Base-by-base conservation (phyloP, 30 jellyfish, hydroid and myxozoan species). In the Kudoa iwatai region DNA sequence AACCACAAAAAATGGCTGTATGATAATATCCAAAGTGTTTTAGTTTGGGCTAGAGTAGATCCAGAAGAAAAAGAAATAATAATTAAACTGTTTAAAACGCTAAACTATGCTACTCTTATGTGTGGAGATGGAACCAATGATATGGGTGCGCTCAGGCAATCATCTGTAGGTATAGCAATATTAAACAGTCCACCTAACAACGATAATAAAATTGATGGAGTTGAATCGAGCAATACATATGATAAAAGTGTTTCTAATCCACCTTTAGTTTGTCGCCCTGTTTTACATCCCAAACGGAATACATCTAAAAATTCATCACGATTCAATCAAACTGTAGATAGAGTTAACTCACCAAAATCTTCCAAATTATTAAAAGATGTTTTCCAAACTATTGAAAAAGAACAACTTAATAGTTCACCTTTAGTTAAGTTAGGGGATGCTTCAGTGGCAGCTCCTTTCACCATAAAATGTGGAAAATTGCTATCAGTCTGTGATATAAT, bases 111-210 rank as follows among this genome's bases (percentile, higher is more conserved):
- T 1, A 65, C 65, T 17, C 38, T 79, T 42, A 79, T 79, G 98
- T 79, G 98, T 58, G 98, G 98, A 0, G 98, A 79, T 53, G 98
- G 98, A 4, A 64, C 98, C 10, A 79, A 79, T 47, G 98, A 79
- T 53, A 88, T 79, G 16, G 98, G 98, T 0, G 98, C 98, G 1
- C 49, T 79, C 34, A 79, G 56, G 28, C 88, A 63, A 35, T 84
- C 98, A 1, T 65, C 62, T 47, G 88, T 79, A 12, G 98, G 98
- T 61, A 57, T 20, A 18, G 25, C 46, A 36, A 13, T 36, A 14
- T 15, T 36, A 6, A 14, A 36, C 9, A 18, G 9, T 36, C 46
- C 19, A 4, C 19, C 19, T 9, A 6, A 18, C 7, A 7, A 36
- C 14, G 25, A 36, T 9, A 36, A 7, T 13, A 9, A 18, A 17